Percentiles rank a stretch among this genome's conserved stretches.
Conservation (phyloP, 2,797 vertebrate genomes). For the Austrolebias charrua region DNA sequence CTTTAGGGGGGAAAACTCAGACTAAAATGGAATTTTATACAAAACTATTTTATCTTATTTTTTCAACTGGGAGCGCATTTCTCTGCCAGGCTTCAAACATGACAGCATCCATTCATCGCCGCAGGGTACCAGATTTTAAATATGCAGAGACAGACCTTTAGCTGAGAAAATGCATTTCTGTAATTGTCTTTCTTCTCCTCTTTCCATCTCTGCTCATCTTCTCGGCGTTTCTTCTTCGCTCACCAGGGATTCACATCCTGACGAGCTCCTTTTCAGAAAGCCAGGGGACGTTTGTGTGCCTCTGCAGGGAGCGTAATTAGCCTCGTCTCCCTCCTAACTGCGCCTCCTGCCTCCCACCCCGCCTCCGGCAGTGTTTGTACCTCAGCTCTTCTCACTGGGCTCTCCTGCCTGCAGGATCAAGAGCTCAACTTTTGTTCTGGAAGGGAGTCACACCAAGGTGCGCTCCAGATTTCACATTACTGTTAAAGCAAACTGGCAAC, state of each 20-base stretch:
- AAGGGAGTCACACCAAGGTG: not conserved
- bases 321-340: slow-evolving; percentile 47
- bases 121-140: not conserved
- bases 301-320: slow-evolving; percentile 55
- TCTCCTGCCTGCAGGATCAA: slow-evolving; percentile 30
- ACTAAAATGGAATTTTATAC: not conserved
- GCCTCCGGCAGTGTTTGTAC: slow-evolving; percentile 55
- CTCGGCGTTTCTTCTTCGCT: slow-evolving; percentile 23
- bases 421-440: slow-evolving; percentile 31
- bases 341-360: slow-evolving; percentile 6
- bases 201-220: slow-evolving; percentile 2
- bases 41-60: not conserved
- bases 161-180: slow-evolving; percentile 15
- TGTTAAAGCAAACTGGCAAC: slow-evolving; percentile 37
- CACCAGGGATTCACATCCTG: slow-evolving; percentile 32
- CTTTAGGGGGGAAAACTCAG: too few species aligned
- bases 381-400: slow-evolving; percentile 31
- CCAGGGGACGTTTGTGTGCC: slow-evolving; percentile 22
- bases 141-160: slow-evolving; percentile 7
- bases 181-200: slow-evolving; percentile 14
- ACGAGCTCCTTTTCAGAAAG: slow-evolving; percentile 29
- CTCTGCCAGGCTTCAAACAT: not conserved
- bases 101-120: not conserved
- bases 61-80: not conserved
- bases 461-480: slow-evolving; percentile 46